Conservation (phyloP, 2,113 vertebrate species). For the Hippocampus abdominalis region DNA sequence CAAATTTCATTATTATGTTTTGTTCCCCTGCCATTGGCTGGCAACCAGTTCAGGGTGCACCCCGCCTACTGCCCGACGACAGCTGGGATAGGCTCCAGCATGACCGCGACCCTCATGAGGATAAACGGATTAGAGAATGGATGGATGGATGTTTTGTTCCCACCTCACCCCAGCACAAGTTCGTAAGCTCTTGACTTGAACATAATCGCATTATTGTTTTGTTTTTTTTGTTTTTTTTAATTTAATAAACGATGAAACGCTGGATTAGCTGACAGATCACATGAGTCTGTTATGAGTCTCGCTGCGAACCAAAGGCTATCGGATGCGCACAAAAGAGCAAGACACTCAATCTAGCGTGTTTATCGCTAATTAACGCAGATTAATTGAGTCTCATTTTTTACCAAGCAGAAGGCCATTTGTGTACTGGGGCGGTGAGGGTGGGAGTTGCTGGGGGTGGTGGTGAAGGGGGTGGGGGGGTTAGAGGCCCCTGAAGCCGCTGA, state of each 20-base stretch:
- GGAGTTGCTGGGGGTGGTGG: neutral
- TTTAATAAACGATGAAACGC: slow-evolving; percentile 42
- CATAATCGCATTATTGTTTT: slow-evolving; percentile 27
- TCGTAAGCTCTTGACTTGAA: slow-evolving; percentile 15
- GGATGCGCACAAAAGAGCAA: slow-evolving; percentile 32
- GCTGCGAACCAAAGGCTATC: slow-evolving; percentile 51
- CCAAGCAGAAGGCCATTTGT: slow-evolving; percentile 56
- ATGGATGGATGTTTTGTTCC: slow-evolving; percentile 2
- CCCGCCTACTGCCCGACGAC: too few species aligned
- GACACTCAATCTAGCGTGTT: slow-evolving; percentile 53
- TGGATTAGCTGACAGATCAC: slow-evolving; percentile 38
- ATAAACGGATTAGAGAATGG: too few species aligned
- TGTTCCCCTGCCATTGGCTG: neutral
- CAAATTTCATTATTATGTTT: slow-evolving; percentile 44
- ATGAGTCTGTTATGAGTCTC: slow-evolving; percentile 21
- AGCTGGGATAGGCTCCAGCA: too few species aligned
- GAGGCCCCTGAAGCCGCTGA: slow-evolving; percentile 45
- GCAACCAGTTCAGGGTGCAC: too few species aligned
- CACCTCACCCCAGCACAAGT: neutral
- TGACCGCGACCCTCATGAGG: too few species aligned
- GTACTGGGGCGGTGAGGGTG: slow-evolving; percentile 18
- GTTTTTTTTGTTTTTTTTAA: slow-evolving; percentile 2
- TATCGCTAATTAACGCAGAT: slow-evolving; percentile 71
- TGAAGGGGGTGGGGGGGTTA: slow-evolving; percentile 24
- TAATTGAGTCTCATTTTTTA: slow-evolving; percentile 61